These are phyloP conservation scores for Hapalemur alaotrensis DNA, from an alignment of 2,797 vertebrate genomes.

Conservation along the genomic window DNA sequence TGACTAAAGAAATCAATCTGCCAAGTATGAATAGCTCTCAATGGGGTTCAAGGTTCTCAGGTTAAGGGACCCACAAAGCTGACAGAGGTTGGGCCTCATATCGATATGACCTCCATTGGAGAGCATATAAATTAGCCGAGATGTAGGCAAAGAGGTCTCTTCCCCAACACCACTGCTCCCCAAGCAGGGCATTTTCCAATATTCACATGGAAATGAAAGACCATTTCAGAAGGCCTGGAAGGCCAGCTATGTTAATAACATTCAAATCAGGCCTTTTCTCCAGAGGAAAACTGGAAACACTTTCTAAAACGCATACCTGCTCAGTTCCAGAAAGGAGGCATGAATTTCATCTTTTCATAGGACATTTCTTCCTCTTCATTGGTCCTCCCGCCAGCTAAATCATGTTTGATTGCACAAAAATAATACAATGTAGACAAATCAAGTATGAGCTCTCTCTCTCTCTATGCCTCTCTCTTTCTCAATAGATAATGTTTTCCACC, in stretches of 20 bases:
- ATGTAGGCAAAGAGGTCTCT: slow-evolving; percentile 49
- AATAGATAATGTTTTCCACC: background rate
- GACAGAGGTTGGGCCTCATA: slow-evolving; percentile 82
- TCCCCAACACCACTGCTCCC: background rate
- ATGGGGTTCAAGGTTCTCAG: slow-evolving; percentile 80
- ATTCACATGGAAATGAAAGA: slow-evolving; percentile 76
- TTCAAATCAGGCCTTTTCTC: slow-evolving; percentile 44
- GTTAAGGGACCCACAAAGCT: slow-evolving; percentile 84
- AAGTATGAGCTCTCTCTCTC: background rate
- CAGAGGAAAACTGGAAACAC: background rate
- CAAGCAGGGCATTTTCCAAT: slow-evolving; percentile 58
- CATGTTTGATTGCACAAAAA: background rate
- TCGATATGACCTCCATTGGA: slow-evolving; percentile 85
- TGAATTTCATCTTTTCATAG: background rate
- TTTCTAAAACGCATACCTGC: background rate
- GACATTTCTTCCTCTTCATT: background rate
- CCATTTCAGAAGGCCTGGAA: slow-evolving; percentile 52
- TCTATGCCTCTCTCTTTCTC: background rate
- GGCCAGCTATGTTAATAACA: slow-evolving; percentile 31
- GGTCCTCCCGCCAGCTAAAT: background rate
- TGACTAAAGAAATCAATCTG: slow-evolving; percentile 85
- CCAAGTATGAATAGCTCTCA: slow-evolving; percentile 86
- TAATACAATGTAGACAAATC: background rate
- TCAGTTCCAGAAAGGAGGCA: background rate
- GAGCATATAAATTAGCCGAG: slow-evolving; percentile 85